These are phyloP conservation scores for Gymnocephalus cernua DNA, from an alignment of 2,113 vertebrate genomes.

Conservation along the genomic window DNA sequence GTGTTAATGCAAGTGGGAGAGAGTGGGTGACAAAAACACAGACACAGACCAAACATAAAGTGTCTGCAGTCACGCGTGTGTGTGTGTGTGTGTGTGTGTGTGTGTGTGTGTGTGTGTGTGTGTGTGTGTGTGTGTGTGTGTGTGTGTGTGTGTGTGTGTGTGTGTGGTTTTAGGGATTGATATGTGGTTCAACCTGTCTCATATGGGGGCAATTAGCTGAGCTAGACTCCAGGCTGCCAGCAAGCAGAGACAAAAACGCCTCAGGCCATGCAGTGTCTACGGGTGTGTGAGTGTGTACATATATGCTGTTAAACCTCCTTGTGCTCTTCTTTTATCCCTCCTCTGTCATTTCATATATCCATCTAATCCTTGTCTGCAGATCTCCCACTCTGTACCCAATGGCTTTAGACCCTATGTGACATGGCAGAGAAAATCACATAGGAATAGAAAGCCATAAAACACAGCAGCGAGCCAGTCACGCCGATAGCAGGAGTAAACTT, in stretches of 20 bases:
- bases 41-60: slow-evolving; percentile 51
- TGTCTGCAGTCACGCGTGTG: slow-evolving; percentile 36
- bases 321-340: slow-evolving; percentile 36
- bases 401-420: slow-evolving; percentile 99
- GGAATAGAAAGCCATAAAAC: slow-evolving; percentile 99
- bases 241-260: slow-evolving; percentile 66
- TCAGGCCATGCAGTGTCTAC: slow-evolving; percentile 50
- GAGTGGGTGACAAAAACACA: slow-evolving; percentile 62
- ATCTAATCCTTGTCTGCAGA: slow-evolving; percentile 69
- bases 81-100: slow-evolving; percentile 36
- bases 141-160: slow-evolving; percentile 12
- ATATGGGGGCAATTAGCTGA: slow-evolving; percentile 80
- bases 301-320: slow-evolving; percentile 53
- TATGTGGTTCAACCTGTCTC: slow-evolving; percentile 63
- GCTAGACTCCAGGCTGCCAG: slow-evolving; percentile 68
- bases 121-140: slow-evolving; percentile 34
- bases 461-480: slow-evolving; percentile 88
- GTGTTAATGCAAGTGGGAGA: slow-evolving; percentile 28
- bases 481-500: slow-evolving; percentile 36
- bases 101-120: slow-evolving; percentile 7
- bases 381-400: slow-evolving; percentile 94
- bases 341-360: slow-evolving; percentile 48
- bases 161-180: slow-evolving; percentile 62
- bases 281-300: slow-evolving; percentile 33
- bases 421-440: slow-evolving; percentile 97